Evolutionary conservation across 2,113 vertebrate species (phyloP).

Genomic region (Anthoscopus minutus): DNA sequence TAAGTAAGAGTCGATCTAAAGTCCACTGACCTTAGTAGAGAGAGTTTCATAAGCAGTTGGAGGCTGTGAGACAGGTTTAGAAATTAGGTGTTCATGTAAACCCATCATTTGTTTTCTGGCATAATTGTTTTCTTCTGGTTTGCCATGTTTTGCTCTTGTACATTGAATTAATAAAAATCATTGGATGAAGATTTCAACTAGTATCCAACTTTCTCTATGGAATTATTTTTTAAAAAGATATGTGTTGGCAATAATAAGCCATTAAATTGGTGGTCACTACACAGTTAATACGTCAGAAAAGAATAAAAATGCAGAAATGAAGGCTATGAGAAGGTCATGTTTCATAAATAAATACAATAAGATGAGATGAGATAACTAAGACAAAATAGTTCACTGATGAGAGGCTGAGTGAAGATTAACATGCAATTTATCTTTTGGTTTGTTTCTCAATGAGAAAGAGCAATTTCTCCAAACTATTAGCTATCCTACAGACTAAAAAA

Average conservation of each 20-base stretch:
- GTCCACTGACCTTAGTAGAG: not conserved
- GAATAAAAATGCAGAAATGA: not conserved
- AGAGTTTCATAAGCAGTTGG: not conserved
- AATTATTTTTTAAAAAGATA: not conserved
- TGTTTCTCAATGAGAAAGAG: not conserved
- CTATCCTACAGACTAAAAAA: not conserved
- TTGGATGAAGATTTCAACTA: not conserved
- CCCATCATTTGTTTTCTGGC: not conserved
- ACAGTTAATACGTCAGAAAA: not conserved
- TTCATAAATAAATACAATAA: not conserved
- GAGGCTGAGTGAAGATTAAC: not conserved
- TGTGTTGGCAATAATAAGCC: not conserved
- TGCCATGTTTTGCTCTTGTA: not conserved
- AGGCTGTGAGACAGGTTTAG: not conserved
- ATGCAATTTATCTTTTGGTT: not conserved
- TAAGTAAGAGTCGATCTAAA: not conserved
- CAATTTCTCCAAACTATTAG: not conserved
- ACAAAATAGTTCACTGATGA: not conserved
- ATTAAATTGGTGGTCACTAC: not conserved
- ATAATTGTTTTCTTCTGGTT: not conserved
- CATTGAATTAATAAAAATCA: not conserved
- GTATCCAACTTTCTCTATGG: not conserved
- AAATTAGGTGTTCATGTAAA: not conserved
- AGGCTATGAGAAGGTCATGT: not conserved
- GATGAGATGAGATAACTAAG: not conserved